Evolutionary conservation across 2,797 vertebrate genomes (phyloP), one percentile per base, ranked within the genome.

Genomic region (Limosa lapponica): DNA sequence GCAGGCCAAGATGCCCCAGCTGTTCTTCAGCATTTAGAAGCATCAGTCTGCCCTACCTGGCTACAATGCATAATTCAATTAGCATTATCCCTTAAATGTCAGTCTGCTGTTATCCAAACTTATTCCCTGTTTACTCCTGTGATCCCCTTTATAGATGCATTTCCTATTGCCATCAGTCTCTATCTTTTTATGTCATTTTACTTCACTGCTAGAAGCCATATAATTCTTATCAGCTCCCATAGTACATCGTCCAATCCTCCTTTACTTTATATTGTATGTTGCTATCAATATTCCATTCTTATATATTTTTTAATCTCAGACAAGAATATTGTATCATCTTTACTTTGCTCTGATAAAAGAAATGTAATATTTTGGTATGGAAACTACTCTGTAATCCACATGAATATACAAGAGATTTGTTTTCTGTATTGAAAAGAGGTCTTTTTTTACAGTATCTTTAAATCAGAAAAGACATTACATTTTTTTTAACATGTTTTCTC

Each of bases 341-440:
- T 87, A 94, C 87, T 97, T 93, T 95, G 51, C 86, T 97, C 91
- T 96, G 96, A 97, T 97, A 97, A 97, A 97, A 96, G 89, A 96
- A 97, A 95, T 95, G 79, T 90, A 97, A 92, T 92, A 97, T 94
- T 95, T 94, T 96, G 70, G 77, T 95, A 95, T 94, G 91, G 95
- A 97, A 98, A 97, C 92, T 95, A 95, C 75, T 84, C 90, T 80
- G 48, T 92, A 96, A 97, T 92, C 91, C 90, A 96, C 88, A 95
- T 96, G 93, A 97, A 97, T 97, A 95, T 96, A 95, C 89, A 77
- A 93, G 94, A 91, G 82, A 85, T 97, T 97, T 96, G 77, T 89
- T 95, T 96, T 97, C 74, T 80, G 44, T 84, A 59, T 80, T 97
- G 93, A 95, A 95, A 94, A 96, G 83, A 64, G 48, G 81, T 65